Base-by-base conservation (phyloP, 2,888 invertebrate species). In the Noctua janthina region DNA sequence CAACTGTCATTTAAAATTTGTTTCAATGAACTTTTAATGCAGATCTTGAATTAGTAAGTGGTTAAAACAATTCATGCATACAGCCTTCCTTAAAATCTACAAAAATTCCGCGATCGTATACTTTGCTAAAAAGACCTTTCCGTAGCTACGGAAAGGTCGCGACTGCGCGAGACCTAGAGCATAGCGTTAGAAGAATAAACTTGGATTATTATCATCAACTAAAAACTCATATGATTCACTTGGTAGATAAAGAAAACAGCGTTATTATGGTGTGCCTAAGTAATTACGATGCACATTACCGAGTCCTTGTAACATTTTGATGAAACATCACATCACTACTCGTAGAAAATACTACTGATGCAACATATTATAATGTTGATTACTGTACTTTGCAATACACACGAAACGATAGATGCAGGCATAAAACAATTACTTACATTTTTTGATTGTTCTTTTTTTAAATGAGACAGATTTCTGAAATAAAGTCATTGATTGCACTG, bases 291-390 rank as follows among this genome's bases (percentile, higher is more conserved):
- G 91, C 75, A 89, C 87, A 91, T 91, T 91, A 92, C 84, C 20
- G 79, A 87, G 91, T 91, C 95, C 95, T 95, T 94, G 95, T 95
- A 95, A 94, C 94, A 91, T 92, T 88, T 93, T 93, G 91, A 91
- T 92, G 90, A 88, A 91, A 90, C 90, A 89, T 85, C 86, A 82
- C 75, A 86, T 85, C 86, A 90, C 84, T 85, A 77, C 86, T 90
- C 72, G 79, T 87, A 87, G 90, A 90, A 91, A 90, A 90, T 90
- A 90, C 82, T 84, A 88, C 85, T 88, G 80, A 87, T 87, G 87
- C 87, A 89, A 87, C 82, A 89, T 86, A 90, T 84, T 87, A 88
- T 88, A 88, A 87, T 76, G 88, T 83, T 88, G 83, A 91, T 90
- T 88, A 89, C 84, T 83, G 84, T 81, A 83, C 80, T 89, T 87